Conservation (phyloP, 2,797 vertebrate genomes). For the Orientallactaga sibirica region DNA sequence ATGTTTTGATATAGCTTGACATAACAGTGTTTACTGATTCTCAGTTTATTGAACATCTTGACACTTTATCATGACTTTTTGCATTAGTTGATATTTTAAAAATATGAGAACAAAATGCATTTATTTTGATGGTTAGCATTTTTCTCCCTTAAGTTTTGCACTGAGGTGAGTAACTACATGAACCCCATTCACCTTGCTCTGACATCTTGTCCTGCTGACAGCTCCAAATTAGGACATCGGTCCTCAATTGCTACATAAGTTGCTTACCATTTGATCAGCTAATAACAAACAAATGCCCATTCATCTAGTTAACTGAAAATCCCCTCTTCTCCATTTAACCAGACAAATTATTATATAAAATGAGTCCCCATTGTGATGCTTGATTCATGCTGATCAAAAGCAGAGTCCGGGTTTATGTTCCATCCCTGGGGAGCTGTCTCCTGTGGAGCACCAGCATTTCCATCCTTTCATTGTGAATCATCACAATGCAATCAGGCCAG, state of each 20-base stretch:
- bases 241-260: neutral
- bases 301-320: neutral
- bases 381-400: neutral
- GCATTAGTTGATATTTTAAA: neutral
- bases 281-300: neutral
- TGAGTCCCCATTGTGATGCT: neutral
- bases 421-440: neutral
- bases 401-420: neutral
- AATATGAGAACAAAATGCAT: neutral
- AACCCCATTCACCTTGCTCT: neutral
- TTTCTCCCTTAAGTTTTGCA: neutral
- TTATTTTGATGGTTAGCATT: neutral
- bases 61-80: neutral
- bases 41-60: neutral
- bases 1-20: neutral
- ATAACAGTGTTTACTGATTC: neutral
- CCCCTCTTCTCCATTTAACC: neutral
- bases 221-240: neutral
- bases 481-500: neutral
- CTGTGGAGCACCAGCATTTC: neutral
- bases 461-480: neutral
- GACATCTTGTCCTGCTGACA: neutral
- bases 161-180: neutral
- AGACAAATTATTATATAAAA: neutral
- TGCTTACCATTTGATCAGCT: slow-evolving; percentile 16